A percentile compares a stretch with the other conserved stretches of the same genome.
These are phyloP conservation scores for fruit fly (Drosophila melanogaster) DNA, from an alignment of 1,140 invertebrate species.

Conservation along the genomic window Release_6_plus_ISO1_MT NT_033777.3:16186001-16186500, in stretches of 20 bases:
- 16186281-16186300: slow-evolving; percentile 92
- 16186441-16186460: slow-evolving; percentile 98
- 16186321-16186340: slow-evolving; percentile 96
- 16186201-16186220: slow-evolving; percentile 66
- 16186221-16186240: slow-evolving; percentile 65
- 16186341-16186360: slow-evolving; percentile 94
- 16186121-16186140: slow-evolving; percentile 50
- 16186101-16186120: slow-evolving; percentile 64
- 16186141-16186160: slow-evolving; percentile 64
- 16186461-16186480: slow-evolving; percentile 96
- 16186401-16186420: slow-evolving; percentile 94
- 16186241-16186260: slow-evolving; percentile 64
- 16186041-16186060: slow-evolving; percentile 89
- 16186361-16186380: slow-evolving; percentile 96
- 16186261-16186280: slow-evolving; percentile 87
- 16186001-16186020: slow-evolving; percentile 90
- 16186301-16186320: slow-evolving; percentile 99
- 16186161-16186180: slow-evolving; percentile 70
- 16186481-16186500: slow-evolving; percentile 99
- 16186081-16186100: slow-evolving; percentile 86
- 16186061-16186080: slow-evolving; percentile 89
- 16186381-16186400: slow-evolving; percentile 97
- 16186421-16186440: slow-evolving; percentile 94
- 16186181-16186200: slow-evolving; percentile 74
- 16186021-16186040: slow-evolving; percentile 89